Evolutionary conservation across 1,140 invertebrate genomes (phyloP).

Genomic region (Bombyx mandarina): DNA sequence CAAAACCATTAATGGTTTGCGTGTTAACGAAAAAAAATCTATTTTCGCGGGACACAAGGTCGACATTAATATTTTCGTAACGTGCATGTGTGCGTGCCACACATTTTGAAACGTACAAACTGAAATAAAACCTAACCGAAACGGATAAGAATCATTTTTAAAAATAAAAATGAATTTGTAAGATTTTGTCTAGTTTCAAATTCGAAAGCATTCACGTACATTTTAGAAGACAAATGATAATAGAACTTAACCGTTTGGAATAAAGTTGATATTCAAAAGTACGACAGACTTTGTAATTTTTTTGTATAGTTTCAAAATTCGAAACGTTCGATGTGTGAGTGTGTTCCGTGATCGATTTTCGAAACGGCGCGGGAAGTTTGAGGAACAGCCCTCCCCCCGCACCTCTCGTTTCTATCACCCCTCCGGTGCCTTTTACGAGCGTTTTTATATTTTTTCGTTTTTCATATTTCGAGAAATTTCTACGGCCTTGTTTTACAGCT

Average conservation of each 20-base stretch:
- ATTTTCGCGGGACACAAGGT: constrained; percentile 24
- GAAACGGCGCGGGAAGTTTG: constrained; percentile 41
- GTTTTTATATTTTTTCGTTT: constrained; percentile 24
- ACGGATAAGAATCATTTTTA: too few species aligned
- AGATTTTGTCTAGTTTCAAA: too few species aligned
- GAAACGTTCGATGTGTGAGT: constrained; percentile 51
- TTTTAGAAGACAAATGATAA: constrained; percentile 7
- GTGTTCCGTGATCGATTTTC: constrained; percentile 60
- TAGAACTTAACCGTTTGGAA: constrained; percentile 1
- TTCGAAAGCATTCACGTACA: constrained; percentile 1
- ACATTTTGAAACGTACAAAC: constrained; percentile 7
- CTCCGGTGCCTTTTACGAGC: constrained; percentile 21
- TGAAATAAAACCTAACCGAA: too few species aligned
- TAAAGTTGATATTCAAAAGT: constrained; percentile 12
- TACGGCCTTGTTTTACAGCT: constrained; percentile 18
- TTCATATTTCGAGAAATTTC: constrained; percentile 22
- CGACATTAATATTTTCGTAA: constrained; percentile 34
- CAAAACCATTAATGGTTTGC: not conserved
- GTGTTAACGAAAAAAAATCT: constrained; percentile 20
- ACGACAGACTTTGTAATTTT: constrained; percentile 17
- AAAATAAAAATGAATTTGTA: too few species aligned
- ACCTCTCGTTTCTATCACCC: constrained; percentile 18
- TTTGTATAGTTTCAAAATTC: constrained; percentile 48
- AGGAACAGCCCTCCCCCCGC: constrained; percentile 13
- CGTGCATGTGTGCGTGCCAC: constrained; percentile 14